Percentiles rank a stretch among this genome's conserved stretches.
Evolutionary conservation across 2,797 vertebrate species (phyloP).

Genomic region (Erpetoichthys calabaricus): DNA sequence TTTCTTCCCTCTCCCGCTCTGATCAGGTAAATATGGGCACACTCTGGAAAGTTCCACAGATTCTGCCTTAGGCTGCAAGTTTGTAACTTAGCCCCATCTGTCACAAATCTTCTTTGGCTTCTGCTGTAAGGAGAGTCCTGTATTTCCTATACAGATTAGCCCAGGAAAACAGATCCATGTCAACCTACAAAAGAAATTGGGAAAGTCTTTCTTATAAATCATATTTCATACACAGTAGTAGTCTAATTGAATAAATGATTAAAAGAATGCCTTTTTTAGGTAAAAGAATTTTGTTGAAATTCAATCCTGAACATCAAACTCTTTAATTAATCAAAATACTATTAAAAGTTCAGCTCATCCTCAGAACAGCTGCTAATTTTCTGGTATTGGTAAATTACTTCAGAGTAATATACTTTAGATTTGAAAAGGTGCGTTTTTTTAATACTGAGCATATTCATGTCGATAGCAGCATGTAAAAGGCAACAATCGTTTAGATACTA

Average conservation of each 20-base stretch:
- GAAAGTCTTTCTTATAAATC: slow-evolving; percentile 23
- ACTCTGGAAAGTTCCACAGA: slow-evolving; percentile 75
- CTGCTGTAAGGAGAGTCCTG: slow-evolving; percentile 71
- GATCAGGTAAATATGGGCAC: slow-evolving; percentile 95
- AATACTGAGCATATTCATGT: too few relatives aligned
- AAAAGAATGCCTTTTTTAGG: not conserved
- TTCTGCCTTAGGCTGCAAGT: slow-evolving; percentile 76
- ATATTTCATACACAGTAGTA: not conserved
- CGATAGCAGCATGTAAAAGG: too few relatives aligned
- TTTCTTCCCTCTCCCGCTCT: slow-evolving; percentile 56
- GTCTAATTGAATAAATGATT: slow-evolving; percentile 1
- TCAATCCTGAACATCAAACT: too few relatives aligned
- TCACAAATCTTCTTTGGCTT: slow-evolving; percentile 77
- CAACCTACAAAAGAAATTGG: slow-evolving; percentile 47
- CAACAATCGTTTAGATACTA: too few relatives aligned
- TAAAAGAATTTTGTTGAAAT: too few relatives aligned
- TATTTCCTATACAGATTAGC: slow-evolving; percentile 55
- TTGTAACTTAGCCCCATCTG: slow-evolving; percentile 91
- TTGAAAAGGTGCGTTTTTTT: too few relatives aligned
- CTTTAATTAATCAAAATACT: too few relatives aligned
- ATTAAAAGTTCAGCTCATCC: not conserved
- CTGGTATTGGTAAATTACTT: too few relatives aligned
- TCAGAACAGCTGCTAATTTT: not conserved
- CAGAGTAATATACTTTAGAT: too few relatives aligned
- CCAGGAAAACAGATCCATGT: slow-evolving; percentile 71